phyloP scores from a whole-genome alignment of 2,113 vertebrate genomes.

The Albula glossodonta region DNA sequence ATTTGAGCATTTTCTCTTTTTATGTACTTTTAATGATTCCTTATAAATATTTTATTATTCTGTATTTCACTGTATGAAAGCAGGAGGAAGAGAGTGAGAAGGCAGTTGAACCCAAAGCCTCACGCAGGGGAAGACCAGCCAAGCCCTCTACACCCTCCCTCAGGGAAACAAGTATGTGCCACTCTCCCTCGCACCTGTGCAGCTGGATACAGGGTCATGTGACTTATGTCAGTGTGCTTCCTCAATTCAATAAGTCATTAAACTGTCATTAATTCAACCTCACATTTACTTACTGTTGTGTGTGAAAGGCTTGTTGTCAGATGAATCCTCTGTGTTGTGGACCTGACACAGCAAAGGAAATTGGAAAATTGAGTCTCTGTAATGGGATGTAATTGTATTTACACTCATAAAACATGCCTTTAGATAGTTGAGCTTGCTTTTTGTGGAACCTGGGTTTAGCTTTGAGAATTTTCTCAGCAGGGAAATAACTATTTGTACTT shows the following conservation, averaged over 20 bases:
- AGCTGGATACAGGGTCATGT: background rate
- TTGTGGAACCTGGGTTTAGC: background rate
- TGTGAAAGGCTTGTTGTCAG: too few species aligned
- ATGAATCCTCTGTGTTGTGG: too few species aligned
- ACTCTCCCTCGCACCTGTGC: background rate
- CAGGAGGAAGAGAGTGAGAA: conserved; percentile 53
- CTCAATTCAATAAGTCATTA: too few species aligned
- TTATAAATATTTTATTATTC: background rate
- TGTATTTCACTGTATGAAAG: background rate
- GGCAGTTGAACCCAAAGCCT: conserved; percentile 42
- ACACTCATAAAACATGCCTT: too few species aligned
- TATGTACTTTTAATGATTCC: too few species aligned
- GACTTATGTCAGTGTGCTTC: too few species aligned
- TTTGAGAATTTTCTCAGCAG: background rate
- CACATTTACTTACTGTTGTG: too few species aligned
- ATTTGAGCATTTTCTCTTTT: too few species aligned
- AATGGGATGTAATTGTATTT: too few species aligned
- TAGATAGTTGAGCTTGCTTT: background rate
- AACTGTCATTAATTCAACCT: too few species aligned
- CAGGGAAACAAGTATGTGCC: conserved; percentile 32
- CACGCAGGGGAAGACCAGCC: conserved; percentile 53
- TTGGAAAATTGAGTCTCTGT: too few species aligned
- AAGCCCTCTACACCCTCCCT: conserved; percentile 28
- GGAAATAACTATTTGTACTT: background rate
- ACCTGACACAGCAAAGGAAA: too few species aligned